Base-by-base conservation (phyloP, 2,797 vertebrate species). In the Pampus argenteus region DNA sequence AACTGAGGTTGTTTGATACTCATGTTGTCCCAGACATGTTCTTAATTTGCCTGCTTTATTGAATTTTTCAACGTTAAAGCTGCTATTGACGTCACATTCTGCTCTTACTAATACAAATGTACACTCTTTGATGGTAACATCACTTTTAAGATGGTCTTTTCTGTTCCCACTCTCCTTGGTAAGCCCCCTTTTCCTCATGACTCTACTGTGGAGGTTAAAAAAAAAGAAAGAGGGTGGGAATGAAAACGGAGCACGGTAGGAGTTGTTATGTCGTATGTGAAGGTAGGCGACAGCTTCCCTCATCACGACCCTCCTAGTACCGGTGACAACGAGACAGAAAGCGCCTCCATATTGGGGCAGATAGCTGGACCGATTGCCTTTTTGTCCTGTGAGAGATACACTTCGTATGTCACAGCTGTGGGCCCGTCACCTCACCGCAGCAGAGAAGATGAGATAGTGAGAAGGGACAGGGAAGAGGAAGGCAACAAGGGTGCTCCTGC, bases 371-470 rank as follows among this genome's bases (percentile, higher is more conserved):
- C 61, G 49, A 88, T 89, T 85, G 83, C 72, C 81, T 88, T 86
- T 90, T 87, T 82, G 79, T 91, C 80, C 83, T 1, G 71, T 90
- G 89, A 90, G 87, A 91, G 85, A 88, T 86, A 55, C 88, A 79
- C 87, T 84, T 66, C 75, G 74, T 42, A 84, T 86, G 87, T 89
- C 88, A 85, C 81, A 64, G 80, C 64, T 14, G 67, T 22, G 61
- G 55, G 73, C 68, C 81, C 59, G 64, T 84, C 87, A 87, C 83
- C 79, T 74, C 4, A 9, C 58, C 3, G 0, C 26, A 60, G 73
- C 47, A n/a, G 36, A 31, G 75, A 50, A 45, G 81, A 82, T 73
- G 65, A 83, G 73, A 86, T 74, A 36, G 49, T 15, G 74, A 49
- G 63, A 52, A 25, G 45, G 31, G 25, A 55, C 4, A 1, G 45